Evolutionary conservation across 2,888 invertebrate species (phyloP).

Genomic region (Synanthedon myopaeformis): DNA sequence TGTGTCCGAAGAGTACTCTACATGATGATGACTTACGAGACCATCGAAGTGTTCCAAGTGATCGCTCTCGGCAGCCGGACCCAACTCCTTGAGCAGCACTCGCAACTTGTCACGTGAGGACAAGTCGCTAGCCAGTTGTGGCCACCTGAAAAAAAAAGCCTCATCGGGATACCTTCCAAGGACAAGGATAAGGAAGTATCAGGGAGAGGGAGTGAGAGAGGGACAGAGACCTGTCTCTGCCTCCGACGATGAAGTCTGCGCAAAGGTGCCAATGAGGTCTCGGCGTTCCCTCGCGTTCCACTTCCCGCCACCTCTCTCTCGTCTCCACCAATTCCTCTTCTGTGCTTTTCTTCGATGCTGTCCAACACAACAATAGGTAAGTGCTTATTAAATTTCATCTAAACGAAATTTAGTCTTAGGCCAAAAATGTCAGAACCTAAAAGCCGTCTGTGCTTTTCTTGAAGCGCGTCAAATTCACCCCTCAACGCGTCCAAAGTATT

Average conservation of each 20-base stretch:
- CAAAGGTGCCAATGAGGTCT: constrained; percentile 62
- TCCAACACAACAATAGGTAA: neutral
- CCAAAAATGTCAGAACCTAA: constrained; percentile 21
- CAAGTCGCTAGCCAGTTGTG: constrained; percentile 47
- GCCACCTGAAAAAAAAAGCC: constrained; percentile 34
- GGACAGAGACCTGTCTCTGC: constrained; percentile 37
- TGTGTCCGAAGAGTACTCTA: no score
- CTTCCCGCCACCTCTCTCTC: constrained; percentile 51
- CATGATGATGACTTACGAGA: constrained; percentile 26
- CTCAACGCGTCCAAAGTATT: constrained; percentile 22
- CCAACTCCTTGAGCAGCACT: constrained; percentile 56
- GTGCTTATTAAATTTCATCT: neutral
- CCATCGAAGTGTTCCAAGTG: constrained; percentile 61
- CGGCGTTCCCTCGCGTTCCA: constrained; percentile 61
- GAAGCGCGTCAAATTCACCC: constrained; percentile 26
- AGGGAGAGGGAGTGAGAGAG: no score
- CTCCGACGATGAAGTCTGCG: constrained; percentile 62
- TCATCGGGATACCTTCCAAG: no score
- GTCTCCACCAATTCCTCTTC: constrained; percentile 49
- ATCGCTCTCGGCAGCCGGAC: constrained; percentile 56
- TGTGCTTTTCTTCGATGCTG: constrained; percentile 34
- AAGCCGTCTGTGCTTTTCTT: constrained; percentile 29
- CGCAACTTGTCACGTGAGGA: constrained; percentile 50
- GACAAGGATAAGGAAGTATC: neutral
- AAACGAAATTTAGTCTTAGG: neutral